A percentile compares a stretch with the other conserved stretches of the same genome.
phyloP scores from a whole-genome alignment of 2,888 invertebrate species.

The Oscheius sp. region DNA sequence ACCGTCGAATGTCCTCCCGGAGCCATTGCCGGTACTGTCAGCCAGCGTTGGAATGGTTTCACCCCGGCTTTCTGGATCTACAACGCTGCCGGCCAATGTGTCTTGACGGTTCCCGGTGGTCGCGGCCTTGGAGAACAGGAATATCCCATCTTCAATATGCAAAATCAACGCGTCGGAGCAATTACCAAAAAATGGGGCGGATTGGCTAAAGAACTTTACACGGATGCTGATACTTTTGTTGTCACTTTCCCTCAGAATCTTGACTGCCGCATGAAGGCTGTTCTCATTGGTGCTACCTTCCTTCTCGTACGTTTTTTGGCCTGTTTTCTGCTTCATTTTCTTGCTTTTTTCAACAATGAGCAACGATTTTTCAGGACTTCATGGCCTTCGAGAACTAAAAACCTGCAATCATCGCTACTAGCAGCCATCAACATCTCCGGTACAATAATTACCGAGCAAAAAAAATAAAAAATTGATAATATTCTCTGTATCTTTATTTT shows the following conservation, averaged over 20 bases:
- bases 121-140: background rate
- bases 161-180: slow-evolving; percentile 35
- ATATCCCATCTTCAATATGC: background rate
- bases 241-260: slow-evolving; percentile 54
- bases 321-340: background rate
- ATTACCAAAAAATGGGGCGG: slow-evolving; percentile 60
- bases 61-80: background rate
- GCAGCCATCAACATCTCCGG: no score
- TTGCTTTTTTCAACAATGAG: no score
- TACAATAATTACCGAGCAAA: no score
- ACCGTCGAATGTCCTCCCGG: slow-evolving; percentile 46
- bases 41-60: background rate
- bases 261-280: slow-evolving; percentile 51
- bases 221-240: slow-evolving; percentile 55
- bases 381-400: no score
- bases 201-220: slow-evolving; percentile 50
- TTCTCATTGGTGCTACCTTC: slow-evolving; percentile 58
- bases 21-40: slow-evolving; percentile 40
- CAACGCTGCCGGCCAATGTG: background rate
- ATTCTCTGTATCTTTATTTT: no score
- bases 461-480: no score
- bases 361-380: no score
- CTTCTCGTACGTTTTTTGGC: slow-evolving; percentile 38
- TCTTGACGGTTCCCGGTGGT: background rate
- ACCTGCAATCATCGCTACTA: no score